Base-by-base conservation (phyloP, 2,113 vertebrate genomes). In the Seriola aureovittata region DNA sequence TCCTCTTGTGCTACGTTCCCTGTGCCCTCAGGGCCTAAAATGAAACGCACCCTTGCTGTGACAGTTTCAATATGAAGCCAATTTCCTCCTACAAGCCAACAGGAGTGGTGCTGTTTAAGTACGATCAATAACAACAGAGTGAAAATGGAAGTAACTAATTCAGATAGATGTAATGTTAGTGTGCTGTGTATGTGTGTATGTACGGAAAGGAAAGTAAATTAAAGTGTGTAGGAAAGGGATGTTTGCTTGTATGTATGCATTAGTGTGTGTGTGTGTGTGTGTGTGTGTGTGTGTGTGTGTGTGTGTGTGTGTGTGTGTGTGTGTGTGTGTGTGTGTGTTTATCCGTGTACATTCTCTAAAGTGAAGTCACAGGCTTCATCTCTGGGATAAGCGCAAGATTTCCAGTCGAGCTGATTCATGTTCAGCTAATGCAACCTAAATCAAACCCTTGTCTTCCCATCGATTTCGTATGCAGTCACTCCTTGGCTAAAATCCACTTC, bases 11-110 rank as follows among this genome's bases (percentile, higher is more conserved):
- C 50, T 57, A 38, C 17, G 17, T 81, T 82, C 78, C 46, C 63
- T 21, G 6, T 60, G 75, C 76, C 90, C 85, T 88, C 57, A 7
- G 78, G 91, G 69, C 72, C 73, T 21, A 66, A 87, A 93, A 90
- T 91, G 84, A 92, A 92, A 91, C 38, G 66, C 81, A 85, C 88
- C 81, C 88, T 91, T 36, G 68, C 88, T 85, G 91, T 91, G 93
- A 93, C 94, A 94, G 82, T 89, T 93, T 92, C 91, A 87, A 91
- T 93, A 93, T 92, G 85, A 88, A 91, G 79, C 91, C 93, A 95
- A 95, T 95, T 95, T 94, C 91, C 94, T 93, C 88, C 64, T 90
- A 94, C 93, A 94, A 89, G 91, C 81, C 85, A 29, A 90, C 86
- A 86, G 68, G 85, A 91, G 90, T 90, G 72, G 68, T 85, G 86